These are phyloP conservation scores for Buathra laborator DNA, from an alignment of 2,888 invertebrate genomes.

Conservation along the genomic window DNA sequence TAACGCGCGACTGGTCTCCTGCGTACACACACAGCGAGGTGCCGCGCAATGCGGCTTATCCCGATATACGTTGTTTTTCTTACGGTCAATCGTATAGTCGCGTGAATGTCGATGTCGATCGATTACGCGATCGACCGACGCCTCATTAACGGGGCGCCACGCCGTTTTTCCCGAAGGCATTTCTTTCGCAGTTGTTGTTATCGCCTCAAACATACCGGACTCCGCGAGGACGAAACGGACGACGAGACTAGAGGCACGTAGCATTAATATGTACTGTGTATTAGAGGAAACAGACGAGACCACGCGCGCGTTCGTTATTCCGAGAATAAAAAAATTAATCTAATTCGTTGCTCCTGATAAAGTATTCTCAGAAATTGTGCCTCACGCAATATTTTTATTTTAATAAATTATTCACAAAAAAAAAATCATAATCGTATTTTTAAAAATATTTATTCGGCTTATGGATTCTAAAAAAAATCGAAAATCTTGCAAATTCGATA, in stretches of 20 bases:
- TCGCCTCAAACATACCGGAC: background rate
- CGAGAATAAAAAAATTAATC: background rate
- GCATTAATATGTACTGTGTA: conserved; percentile 8
- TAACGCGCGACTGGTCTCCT: conserved; percentile 31
- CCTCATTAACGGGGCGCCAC: conserved; percentile 33
- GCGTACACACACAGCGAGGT: background rate
- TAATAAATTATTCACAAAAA: no score
- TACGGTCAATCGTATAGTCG: conserved; percentile 33
- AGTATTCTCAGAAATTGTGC: conserved; percentile 1
- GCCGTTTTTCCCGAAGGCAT: conserved; percentile 12
- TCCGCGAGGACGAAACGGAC: conserved; percentile 23
- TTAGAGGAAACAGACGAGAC: background rate
- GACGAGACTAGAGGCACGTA: conserved; percentile 17
- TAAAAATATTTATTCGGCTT: no score
- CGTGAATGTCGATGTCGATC: conserved; percentile 32
- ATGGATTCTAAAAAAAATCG: no score
- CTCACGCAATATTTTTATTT: no score
- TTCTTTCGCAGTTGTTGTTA: conserved; percentile 15
- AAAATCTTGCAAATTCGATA: no score
- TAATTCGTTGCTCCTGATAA: background rate
- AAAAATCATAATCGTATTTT: no score
- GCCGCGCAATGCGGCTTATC: background rate
- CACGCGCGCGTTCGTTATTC: background rate
- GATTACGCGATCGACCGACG: conserved; percentile 46
- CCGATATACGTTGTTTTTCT: conserved; percentile 19